A percentile compares a stretch with the other conserved stretches of the same genome.
Conservation (phyloP, 2,113 vertebrate species). For the Saguinus midas region DNA sequence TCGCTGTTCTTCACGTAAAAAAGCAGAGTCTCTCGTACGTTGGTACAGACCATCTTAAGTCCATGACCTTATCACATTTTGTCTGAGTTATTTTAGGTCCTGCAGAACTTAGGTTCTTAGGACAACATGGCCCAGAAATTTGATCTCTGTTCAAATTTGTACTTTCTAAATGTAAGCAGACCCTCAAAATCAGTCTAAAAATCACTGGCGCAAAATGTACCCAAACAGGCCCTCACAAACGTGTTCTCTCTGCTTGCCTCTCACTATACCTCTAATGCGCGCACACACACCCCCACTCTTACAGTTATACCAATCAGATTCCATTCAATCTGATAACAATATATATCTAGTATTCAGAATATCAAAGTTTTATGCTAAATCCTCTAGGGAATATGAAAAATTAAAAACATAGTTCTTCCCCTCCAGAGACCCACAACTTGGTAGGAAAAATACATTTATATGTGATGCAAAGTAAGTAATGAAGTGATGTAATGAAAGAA, state of each 20-base stretch:
- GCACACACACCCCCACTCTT: not conserved
- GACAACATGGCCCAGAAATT: conserved; percentile 50
- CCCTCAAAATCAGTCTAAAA: conserved; percentile 59
- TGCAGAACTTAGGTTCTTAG: conserved; percentile 50
- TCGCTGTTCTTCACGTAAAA: not conserved
- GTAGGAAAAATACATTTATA: not conserved
- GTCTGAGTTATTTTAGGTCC: conserved; percentile 42
- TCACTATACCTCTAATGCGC: not conserved
- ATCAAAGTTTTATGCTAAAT: conserved; percentile 34
- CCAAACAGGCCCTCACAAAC: not conserved
- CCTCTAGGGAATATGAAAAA: not conserved
- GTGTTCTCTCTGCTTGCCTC: not conserved
- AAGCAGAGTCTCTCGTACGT: not conserved
- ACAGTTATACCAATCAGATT: not conserved
- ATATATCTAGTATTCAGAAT: not conserved
- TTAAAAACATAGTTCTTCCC: conserved; percentile 15
- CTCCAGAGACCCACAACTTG: conserved; percentile 31
- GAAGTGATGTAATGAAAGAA: not conserved
- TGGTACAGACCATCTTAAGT: not conserved
- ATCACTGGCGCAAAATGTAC: conserved; percentile 44
- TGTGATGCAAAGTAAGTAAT: not conserved
- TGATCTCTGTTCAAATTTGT: conserved; percentile 49
- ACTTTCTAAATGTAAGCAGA: conserved; percentile 61
- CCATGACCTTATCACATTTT: not conserved
- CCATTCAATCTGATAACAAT: not conserved